Base-by-base conservation (phyloP, 2,797 vertebrate species). In the Sphaeramia orbicularis region DNA sequence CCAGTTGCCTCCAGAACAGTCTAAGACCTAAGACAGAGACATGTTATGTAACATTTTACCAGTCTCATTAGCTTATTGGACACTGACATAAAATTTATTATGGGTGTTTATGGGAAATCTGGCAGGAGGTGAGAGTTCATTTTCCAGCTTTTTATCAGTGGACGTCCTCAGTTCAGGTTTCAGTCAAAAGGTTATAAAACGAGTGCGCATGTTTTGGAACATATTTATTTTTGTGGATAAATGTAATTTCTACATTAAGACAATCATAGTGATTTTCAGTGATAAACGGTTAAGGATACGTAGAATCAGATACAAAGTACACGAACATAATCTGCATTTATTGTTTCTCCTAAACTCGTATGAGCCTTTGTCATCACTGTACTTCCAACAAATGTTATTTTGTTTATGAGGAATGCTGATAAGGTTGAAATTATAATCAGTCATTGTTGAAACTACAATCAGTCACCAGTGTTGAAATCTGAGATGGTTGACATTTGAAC, bases 401-500 rank as follows among this genome's bases (percentile, higher is more conserved):
- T 57, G 14, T 57, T 62, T 74, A 10, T 51, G 27, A 62, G 40
- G 47, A 54, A 45, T 35, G 35, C 48, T 45, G 62, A 65, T 45
- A 57, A 30, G 14, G 57, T 36, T 72, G 42, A 57, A 71, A 63
- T 24, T 56, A 8, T 51, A 44, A 70, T 58, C 47, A 8, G 42
- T 54, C 51, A 48, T 14, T 52, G 76, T n/a, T 60, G 60, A 78
- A 57, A 32, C 11, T 50, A 19, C 61, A 50, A 66, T 78, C 78
- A 63, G 62, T 69, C 49, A 11, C 14, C 58, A 18, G 16, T 42
- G 73, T 43, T 65, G 74, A 66, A 68, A 65, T 38, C 35, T 32
- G 66, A 77, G 76, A 62, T 38, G 3, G 56, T 10, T 71, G 60
- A 52, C 36, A 12, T 72, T 57, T 35, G 64, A 68, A 47, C 45